Conservation (phyloP, 2,797 vertebrate species). For the Monodelphis domestica region DNA sequence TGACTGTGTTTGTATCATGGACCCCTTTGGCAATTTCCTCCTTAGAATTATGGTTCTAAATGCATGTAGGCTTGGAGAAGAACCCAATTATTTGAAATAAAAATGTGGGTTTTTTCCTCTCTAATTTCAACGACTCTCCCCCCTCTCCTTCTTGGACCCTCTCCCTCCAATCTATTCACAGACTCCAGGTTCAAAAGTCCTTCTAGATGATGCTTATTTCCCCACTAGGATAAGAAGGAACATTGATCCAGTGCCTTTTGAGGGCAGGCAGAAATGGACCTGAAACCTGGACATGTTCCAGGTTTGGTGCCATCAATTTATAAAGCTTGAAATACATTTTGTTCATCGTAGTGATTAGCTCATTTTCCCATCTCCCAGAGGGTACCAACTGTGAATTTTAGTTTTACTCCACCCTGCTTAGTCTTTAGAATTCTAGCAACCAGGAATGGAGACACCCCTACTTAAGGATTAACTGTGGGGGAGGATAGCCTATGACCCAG, state of each 20-base stretch:
- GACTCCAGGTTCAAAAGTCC: not conserved
- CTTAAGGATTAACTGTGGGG: no score
- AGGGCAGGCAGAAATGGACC: conserved; percentile 39
- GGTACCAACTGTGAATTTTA: no score
- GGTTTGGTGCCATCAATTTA: not conserved
- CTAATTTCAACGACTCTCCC: not conserved
- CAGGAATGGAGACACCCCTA: no score
- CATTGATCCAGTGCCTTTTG: not conserved
- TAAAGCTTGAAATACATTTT: no score
- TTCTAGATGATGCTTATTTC: conserved; percentile 65
- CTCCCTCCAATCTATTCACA: not conserved
- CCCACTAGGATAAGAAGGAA: conserved; percentile 46
- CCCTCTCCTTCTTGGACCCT: not conserved
- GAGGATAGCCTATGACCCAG: no score
- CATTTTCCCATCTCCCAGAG: no score
- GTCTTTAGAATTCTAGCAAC: no score
- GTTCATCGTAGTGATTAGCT: no score
- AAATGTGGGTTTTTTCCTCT: not conserved
- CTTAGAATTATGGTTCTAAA: not conserved
- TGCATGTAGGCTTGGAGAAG: not conserved
- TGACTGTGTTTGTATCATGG: not conserved
- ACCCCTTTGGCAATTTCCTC: not conserved
- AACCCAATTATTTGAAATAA: not conserved
- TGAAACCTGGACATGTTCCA: conserved; percentile 10
- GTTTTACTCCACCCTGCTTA: no score